Evolutionary conservation across 2,113 vertebrate species (phyloP).

Genomic region (Columba livia): DNA sequence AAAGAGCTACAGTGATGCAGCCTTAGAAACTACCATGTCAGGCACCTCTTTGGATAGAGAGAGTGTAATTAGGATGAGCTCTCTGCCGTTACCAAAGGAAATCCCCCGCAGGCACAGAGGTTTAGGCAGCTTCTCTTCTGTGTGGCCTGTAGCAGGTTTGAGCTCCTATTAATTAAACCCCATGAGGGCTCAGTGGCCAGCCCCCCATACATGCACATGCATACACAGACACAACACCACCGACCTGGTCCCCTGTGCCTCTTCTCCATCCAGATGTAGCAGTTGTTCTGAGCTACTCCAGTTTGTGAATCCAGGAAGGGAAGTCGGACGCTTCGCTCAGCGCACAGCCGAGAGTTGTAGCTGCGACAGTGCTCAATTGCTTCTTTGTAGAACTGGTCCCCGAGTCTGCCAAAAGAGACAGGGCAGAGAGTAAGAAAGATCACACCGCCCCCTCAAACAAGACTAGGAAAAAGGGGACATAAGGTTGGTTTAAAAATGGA

Average conservation of each 20-base stretch:
- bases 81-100: conserved; percentile 47
- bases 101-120: conserved; percentile 41
- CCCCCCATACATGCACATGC: background rate
- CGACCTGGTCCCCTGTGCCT: conserved; percentile 93
- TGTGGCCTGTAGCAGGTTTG: conserved; percentile 32
- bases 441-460: background rate
- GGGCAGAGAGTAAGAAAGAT: background rate
- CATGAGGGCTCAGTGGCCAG: background rate
- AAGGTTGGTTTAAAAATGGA: background rate
- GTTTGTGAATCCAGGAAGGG: conserved; percentile 97
- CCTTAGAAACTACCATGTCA: conserved; percentile 24
- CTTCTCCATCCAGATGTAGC: conserved; percentile 99
- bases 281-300: conserved; percentile 97
- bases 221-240: background rate
- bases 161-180: conserved; percentile 55
- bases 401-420: conserved; percentile 78
- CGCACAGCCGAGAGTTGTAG: conserved; percentile 95
- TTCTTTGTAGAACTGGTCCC: conserved; percentile 98
- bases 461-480: background rate
- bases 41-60: background rate
- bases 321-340: conserved; percentile 93
- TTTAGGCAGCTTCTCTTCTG: conserved; percentile 52
- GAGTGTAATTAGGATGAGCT: conserved; percentile 39
- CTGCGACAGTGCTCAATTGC: conserved; percentile 97
- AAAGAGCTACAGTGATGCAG: background rate